These are phyloP conservation scores for Tetropium fuscum DNA, from an alignment of 2,888 invertebrate species.

Conservation along the genomic window DNA sequence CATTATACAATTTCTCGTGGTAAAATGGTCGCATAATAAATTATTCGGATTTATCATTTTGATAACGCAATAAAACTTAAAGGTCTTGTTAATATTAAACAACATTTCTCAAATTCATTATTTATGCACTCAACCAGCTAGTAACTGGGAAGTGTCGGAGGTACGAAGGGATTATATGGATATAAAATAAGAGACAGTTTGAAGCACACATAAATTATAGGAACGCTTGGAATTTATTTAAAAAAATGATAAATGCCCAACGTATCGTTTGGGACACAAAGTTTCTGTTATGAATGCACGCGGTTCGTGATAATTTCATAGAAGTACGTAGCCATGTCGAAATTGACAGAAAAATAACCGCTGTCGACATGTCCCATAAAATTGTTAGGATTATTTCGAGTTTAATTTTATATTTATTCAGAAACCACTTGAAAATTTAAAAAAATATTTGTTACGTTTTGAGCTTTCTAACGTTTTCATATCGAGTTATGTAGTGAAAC, in stretches of 20 bases:
- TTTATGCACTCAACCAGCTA: conserved; percentile 5
- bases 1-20: conserved; percentile 8
- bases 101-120: conserved; percentile 19
- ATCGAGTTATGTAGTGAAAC: no score
- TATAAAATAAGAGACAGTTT: conserved; percentile 10
- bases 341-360: conserved; percentile 7
- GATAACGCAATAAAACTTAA: conserved; percentile 21
- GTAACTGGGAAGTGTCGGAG: neutral
- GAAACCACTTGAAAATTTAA: no score
- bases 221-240: conserved; percentile 12
- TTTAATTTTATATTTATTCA: neutral
- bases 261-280: conserved; percentile 1
- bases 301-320: neutral
- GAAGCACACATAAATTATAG: conserved; percentile 17
- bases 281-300: conserved; percentile 2
- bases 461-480: no score
- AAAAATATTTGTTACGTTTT: no score
- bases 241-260: conserved; percentile 18
- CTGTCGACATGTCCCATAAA: conserved; percentile 8
- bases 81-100: conserved; percentile 22
- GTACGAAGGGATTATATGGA: neutral
- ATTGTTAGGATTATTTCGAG: conserved; percentile 9
- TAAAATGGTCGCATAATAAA: conserved; percentile 17
- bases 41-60: conserved; percentile 23
- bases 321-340: conserved; percentile 2